These are phyloP conservation scores for Gambelia wislizenii DNA, from an alignment of 2,797 vertebrate genomes.

Conservation along the genomic window DNA sequence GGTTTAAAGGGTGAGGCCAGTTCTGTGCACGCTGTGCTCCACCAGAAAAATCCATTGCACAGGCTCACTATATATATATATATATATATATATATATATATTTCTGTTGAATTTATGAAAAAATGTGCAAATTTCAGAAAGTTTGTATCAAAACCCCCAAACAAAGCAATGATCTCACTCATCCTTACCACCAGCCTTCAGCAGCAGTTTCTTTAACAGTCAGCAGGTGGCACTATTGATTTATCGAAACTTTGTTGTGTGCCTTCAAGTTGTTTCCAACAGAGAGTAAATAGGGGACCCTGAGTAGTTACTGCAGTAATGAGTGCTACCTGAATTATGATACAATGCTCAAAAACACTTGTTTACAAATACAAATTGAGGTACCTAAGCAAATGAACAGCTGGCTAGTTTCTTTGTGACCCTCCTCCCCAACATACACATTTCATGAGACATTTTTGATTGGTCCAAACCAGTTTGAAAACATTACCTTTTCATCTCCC, in stretches of 20 bases:
- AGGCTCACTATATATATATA: no score
- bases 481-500: no score
- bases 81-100: no score
- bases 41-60: no score
- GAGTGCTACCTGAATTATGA: not conserved
- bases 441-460: not conserved
- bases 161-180: not conserved
- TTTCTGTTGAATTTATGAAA: not conserved
- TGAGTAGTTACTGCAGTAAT: not conserved
- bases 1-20: no score
- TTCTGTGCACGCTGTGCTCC: no score
- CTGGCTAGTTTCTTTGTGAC: not conserved
- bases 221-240: conserved; percentile 33
- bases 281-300: not conserved
- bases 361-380: not conserved
- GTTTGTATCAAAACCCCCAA: no score
- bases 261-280: no score
- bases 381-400: not conserved
- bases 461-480: not conserved
- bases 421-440: not conserved
- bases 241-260: not conserved
- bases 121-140: not conserved
- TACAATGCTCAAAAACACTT: not conserved
- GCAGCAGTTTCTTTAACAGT: not conserved
- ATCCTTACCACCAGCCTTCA: not conserved